phyloP scores from a whole-genome alignment of 2,888 invertebrate species.

The Steinernema carpocapsae region DNA sequence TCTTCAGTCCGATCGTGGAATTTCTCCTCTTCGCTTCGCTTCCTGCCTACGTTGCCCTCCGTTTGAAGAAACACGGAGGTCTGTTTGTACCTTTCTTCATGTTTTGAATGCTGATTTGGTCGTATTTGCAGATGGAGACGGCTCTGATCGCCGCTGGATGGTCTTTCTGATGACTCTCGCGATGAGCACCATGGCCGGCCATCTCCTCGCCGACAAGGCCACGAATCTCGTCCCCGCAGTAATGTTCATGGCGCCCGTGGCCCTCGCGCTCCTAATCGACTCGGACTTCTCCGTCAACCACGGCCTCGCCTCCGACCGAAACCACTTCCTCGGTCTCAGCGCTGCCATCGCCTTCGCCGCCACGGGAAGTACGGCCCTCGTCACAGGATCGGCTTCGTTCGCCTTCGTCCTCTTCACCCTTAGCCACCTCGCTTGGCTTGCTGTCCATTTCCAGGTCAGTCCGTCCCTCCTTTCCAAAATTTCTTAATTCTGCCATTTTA shows the following conservation, averaged over 20 bases:
- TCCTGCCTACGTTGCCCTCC: conserved; percentile 49
- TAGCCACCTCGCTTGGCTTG: conserved; percentile 2
- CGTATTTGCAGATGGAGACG: conserved; percentile 46
- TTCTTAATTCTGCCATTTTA: background rate
- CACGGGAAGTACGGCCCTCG: background rate
- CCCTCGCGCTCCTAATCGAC: conserved; percentile 46
- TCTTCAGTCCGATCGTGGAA: conserved; percentile 52
- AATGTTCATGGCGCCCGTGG: conserved; percentile 47
- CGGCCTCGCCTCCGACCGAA: background rate
- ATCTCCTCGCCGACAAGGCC: conserved; percentile 47
- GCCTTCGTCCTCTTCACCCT: background rate
- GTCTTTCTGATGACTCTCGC: conserved; percentile 45
- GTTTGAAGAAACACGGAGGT: conserved; percentile 51
- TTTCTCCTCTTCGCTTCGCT: conserved; percentile 44
- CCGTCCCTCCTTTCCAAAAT: background rate
- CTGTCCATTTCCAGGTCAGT: conserved; percentile 14
- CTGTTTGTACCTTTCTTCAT: background rate
- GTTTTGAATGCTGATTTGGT: background rate
- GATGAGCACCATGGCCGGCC: conserved; percentile 50
- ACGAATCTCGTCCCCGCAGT: conserved; percentile 48
- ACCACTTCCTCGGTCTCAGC: background rate
- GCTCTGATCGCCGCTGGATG: conserved; percentile 53
- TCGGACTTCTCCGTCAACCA: background rate
- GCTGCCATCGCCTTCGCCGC: background rate
- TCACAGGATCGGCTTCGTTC: background rate